Conservation (phyloP, 2,113 vertebrate species). For the Dicerorhinus sumatrensis region DNA sequence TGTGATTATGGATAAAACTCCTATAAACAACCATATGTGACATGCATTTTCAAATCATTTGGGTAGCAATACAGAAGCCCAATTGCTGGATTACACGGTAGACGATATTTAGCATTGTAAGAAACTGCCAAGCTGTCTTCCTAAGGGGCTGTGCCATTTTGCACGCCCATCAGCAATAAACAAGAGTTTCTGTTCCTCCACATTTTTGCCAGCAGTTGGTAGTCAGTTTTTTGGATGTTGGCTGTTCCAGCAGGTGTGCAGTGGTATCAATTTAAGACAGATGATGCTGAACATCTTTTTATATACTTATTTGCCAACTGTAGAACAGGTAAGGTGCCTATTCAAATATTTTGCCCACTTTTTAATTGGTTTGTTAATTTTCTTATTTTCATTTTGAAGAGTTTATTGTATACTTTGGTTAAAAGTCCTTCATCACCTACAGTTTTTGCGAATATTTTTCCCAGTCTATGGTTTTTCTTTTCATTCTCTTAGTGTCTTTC, state of each 20-base stretch:
- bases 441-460: not conserved
- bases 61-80: not conserved
- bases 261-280: not conserved
- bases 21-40: not conserved
- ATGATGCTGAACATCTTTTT: not conserved
- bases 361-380: not conserved
- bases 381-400: not conserved
- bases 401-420: not conserved
- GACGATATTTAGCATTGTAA: not conserved
- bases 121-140: not conserved
- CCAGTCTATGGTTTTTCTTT: not conserved
- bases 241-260: not conserved
- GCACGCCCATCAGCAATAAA: not conserved
- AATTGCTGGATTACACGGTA: not conserved
- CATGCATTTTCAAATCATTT: not conserved
- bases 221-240: not conserved
- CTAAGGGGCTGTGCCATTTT: not conserved
- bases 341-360: not conserved
- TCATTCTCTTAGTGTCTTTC: not conserved
- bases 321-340: not conserved
- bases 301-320: not conserved
- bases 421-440: not conserved
- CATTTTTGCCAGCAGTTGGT: not conserved
- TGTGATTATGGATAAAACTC: not conserved
- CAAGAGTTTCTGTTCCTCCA: not conserved